A percentile compares a stretch with the other conserved stretches of the same genome.
Evolutionary conservation across 2,888 invertebrate species (phyloP).

Genomic region (Eueremaeus valkanovi): DNA sequence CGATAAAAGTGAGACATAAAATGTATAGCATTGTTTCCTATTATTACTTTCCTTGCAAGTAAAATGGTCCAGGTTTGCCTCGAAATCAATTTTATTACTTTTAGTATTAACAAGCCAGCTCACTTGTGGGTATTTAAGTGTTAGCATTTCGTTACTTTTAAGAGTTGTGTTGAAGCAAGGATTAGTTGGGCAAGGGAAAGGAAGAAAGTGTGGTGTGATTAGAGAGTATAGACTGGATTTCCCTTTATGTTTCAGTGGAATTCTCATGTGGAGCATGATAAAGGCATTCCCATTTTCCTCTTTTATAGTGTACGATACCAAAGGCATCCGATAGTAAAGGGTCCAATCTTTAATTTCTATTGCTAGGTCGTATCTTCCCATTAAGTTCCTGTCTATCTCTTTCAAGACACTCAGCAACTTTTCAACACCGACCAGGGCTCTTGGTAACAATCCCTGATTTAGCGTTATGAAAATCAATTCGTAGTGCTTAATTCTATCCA

Average conservation of each 20-base stretch:
- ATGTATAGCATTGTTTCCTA: not conserved
- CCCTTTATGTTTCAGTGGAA: not conserved
- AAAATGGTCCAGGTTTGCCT: not conserved
- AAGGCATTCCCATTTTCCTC: not conserved
- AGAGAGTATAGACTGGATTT: not conserved
- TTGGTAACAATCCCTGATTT: not conserved
- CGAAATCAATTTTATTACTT: not conserved
- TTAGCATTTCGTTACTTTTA: not conserved
- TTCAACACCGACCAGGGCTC: not conserved
- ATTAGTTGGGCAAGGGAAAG: not conserved
- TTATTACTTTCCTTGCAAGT: not conserved
- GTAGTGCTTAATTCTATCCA: not conserved
- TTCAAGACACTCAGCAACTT: not conserved
- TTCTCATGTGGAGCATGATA: not conserved
- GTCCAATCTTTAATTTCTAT: not conserved
- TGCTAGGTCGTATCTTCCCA: not conserved
- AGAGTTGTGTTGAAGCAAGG: not conserved
- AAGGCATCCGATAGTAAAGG: not conserved
- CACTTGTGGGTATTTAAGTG: not conserved
- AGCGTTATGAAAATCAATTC: not conserved
- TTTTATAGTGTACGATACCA: not conserved
- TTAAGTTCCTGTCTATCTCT: not conserved
- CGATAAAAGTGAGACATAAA: not conserved
- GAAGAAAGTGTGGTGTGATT: not conserved
- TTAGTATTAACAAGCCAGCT: not conserved